phyloP scores from a whole-genome alignment of 2,888 invertebrate genomes.

The Mystacides longicornis region DNA sequence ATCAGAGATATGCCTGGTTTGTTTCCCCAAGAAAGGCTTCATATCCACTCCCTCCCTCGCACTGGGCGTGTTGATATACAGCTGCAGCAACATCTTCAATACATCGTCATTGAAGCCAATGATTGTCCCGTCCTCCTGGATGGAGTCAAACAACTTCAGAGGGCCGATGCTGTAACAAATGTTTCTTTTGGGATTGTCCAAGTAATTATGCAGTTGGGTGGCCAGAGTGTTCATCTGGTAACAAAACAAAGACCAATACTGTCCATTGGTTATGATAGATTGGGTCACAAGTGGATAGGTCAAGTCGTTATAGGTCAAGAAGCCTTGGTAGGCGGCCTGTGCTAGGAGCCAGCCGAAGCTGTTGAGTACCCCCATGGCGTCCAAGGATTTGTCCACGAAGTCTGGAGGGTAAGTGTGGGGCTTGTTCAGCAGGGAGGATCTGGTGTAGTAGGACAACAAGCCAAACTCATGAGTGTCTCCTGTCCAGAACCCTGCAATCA shows the following conservation, averaged over 20 bases:
- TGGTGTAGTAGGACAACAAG: slow-evolving; percentile 62
- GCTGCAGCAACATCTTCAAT: slow-evolving; percentile 62
- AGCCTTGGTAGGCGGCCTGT: slow-evolving; percentile 80
- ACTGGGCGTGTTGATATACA: slow-evolving; percentile 64
- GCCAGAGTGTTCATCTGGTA: slow-evolving; percentile 88
- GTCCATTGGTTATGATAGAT: slow-evolving; percentile 82
- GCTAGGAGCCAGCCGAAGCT: slow-evolving; percentile 75
- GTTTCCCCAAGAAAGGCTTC: slow-evolving; percentile 63
- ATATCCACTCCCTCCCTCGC: slow-evolving; percentile 53
- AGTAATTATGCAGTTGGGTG: slow-evolving; percentile 55
- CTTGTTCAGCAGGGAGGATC: slow-evolving; percentile 51
- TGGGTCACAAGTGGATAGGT: slow-evolving; percentile 89
- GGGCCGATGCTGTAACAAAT: slow-evolving; percentile 72
- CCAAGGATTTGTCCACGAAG: slow-evolving; percentile 57
- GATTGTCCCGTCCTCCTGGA: slow-evolving; percentile 61
- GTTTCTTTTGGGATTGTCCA: slow-evolving; percentile 64
- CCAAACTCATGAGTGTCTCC: slow-evolving; percentile 74
- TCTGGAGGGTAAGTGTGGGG: slow-evolving; percentile 43
- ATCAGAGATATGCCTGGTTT: slow-evolving; percentile 54
- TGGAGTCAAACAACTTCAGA: slow-evolving; percentile 63
- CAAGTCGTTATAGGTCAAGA: slow-evolving; percentile 82
- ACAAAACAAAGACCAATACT: slow-evolving; percentile 74
- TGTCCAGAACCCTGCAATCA: slow-evolving; percentile 72
- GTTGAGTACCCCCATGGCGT: slow-evolving; percentile 67
- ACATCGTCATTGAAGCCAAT: slow-evolving; percentile 76